Evolutionary conservation across 2,113 vertebrate species (phyloP), one percentile per base, ranked within the genome.

Genomic region (Gambusia holbrooki): DNA sequence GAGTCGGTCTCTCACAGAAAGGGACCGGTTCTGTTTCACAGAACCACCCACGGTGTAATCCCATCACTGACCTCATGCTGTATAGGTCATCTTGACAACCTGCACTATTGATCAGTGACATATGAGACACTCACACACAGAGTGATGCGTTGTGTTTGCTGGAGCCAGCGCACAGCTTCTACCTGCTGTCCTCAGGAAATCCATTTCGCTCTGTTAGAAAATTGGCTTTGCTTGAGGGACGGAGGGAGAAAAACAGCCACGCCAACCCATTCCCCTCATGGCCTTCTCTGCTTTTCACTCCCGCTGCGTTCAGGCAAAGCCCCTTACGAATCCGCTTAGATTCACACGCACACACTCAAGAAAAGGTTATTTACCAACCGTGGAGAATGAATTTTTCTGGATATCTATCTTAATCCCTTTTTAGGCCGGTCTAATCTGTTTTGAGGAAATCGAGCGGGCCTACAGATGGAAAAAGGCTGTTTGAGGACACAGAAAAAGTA

Each of bases 331-430:
- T 66, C 58, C 66, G 27, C 85, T 70, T 82, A 79, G 67, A 69
- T 13, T 17, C 76, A 66, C 72, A n/a, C 69, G 61, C 51, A 69
- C 72, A 62, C 4, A 4, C 62, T 58, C 13, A 33, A 80, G 70
- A 51, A 80, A 77, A 87, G 80, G 83, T 91, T 84, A 88, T 88
- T 89, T 84, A 79, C 82, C 73, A 66, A 71, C 73, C 68, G 28
- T 67, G 61, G 87, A 87, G 78, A 86, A 85, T 77, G 74, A 80
- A 74, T 85, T 84, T 74, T 86, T 73, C 71, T 72, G 80, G 80
- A 87, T 87, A 88, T 89, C 85, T 76, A 79, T 89, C 87, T 84
- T 92, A 88, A 90, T 92, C 89, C 87, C 62, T 88, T 73, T 88
- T 88, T 42, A 66, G 80, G 79, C 62, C 0, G 27, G 51, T 83